Conservation (phyloP, 2,113 vertebrate species). For the Xenus cinereus region DNA sequence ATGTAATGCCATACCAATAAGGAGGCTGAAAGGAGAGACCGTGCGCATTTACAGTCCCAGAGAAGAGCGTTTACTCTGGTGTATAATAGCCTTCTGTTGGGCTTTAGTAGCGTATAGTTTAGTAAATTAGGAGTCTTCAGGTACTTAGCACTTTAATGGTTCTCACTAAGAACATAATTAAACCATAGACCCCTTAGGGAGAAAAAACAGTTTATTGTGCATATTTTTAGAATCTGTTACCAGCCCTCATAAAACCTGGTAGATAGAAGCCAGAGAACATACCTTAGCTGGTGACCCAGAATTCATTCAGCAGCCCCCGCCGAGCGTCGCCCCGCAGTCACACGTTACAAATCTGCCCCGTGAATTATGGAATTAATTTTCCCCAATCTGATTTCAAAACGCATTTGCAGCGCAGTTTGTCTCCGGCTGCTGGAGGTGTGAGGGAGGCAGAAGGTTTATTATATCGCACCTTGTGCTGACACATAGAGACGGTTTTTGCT, state of each 20-base stretch:
- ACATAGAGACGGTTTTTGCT: not conserved
- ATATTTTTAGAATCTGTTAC: constrained; percentile 65
- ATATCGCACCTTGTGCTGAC: not conserved
- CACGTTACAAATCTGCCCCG: constrained; percentile 51
- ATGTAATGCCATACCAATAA: not conserved
- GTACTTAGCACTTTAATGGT: constrained; percentile 67
- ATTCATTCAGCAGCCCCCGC: not conserved
- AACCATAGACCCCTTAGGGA: constrained; percentile 60
- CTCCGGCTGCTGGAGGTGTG: not conserved
- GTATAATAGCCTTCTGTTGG: constrained; percentile 67
- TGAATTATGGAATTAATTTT: constrained; percentile 37
- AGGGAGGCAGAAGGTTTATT: not conserved
- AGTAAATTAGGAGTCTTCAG: constrained; percentile 69
- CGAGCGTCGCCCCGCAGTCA: not conserved
- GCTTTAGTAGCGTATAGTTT: constrained; percentile 32
- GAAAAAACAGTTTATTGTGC: constrained; percentile 57
- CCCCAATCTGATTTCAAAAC: not conserved
- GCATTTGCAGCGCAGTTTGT: not conserved
- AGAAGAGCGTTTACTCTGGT: constrained; percentile 19
- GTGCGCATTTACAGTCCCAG: not conserved
- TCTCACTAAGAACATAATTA: constrained; percentile 72
- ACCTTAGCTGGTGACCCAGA: constrained; percentile 6
- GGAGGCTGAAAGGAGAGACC: not conserved
- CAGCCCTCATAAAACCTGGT: constrained; percentile 45
- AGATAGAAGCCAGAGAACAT: constrained; percentile 4